phyloP scores from a whole-genome alignment of 2,113 vertebrate genomes.

The Malurus cyaneus region DNA sequence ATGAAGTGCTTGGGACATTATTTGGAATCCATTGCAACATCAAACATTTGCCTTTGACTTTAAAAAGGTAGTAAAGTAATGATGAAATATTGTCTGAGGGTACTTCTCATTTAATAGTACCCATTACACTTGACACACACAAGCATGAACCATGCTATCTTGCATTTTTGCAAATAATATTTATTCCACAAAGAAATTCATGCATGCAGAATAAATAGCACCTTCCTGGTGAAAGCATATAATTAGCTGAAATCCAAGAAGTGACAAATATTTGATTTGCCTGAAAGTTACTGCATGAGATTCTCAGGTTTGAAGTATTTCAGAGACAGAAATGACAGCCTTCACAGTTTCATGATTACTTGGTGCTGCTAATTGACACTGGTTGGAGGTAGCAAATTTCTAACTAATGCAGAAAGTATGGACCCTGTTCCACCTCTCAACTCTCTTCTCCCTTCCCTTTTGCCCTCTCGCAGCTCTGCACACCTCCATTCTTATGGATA shows the following conservation, averaged over 20 bases:
- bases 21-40: background rate
- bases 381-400: background rate
- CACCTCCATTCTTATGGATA: background rate
- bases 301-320: slow-evolving; percentile 30
- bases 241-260: slow-evolving; percentile 71
- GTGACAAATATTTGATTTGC: slow-evolving; percentile 59
- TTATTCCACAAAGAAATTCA: slow-evolving; percentile 67
- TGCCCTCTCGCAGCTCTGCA: background rate
- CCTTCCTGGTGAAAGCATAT: slow-evolving; percentile 61
- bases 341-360: background rate
- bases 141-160: slow-evolving; percentile 44
- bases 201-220: slow-evolving; percentile 67
- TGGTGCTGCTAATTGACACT: background rate
- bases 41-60: slow-evolving; percentile 27
- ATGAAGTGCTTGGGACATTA: background rate
- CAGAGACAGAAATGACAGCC: background rate
- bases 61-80: slow-evolving; percentile 17
- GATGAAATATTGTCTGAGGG: background rate
- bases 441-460: background rate
- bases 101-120: slow-evolving; percentile 33
- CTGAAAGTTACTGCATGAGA: slow-evolving; percentile 48
- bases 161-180: slow-evolving; percentile 66
- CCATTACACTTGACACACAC: slow-evolving; percentile 43
- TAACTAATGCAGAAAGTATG: background rate
- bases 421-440: background rate